A percentile compares a stretch with the other conserved stretches of the same genome.
These are phyloP conservation scores for Chelonus formosanus DNA, from an alignment of 2,888 invertebrate genomes.

Conservation along the genomic window DNA sequence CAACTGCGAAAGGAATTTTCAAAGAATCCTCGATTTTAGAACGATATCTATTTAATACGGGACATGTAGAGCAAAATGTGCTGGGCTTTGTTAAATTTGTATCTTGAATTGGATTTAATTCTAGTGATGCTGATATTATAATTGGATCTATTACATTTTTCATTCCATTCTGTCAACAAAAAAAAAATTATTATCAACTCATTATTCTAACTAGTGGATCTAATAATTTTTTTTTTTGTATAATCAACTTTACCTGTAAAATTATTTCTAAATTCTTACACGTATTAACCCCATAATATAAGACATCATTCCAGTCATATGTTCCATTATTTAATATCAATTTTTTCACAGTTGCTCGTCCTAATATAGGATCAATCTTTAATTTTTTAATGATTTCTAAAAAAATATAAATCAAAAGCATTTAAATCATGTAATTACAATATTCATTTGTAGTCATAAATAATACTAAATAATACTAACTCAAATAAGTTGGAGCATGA, in stretches of 20 bases:
- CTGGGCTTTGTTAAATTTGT: constrained; percentile 15
- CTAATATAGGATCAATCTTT: constrained; percentile 44
- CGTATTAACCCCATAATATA: constrained; percentile 30
- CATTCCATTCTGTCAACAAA: constrained; percentile 46
- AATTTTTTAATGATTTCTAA: constrained; percentile 43
- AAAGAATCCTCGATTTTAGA: constrained; percentile 46
- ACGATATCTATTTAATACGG: constrained; percentile 45
- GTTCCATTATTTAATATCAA: constrained; percentile 32
- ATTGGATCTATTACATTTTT: constrained; percentile 52
- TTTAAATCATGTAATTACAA: too few species aligned
- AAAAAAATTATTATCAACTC: not conserved
- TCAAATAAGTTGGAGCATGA: constrained; percentile 42
- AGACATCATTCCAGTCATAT: constrained; percentile 35
- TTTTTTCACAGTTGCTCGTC: constrained; percentile 41
- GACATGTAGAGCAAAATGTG: constrained; percentile 50
- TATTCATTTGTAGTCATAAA: too few species aligned
- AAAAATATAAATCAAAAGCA: not conserved
- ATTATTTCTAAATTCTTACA: constrained; percentile 35
- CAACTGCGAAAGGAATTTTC: constrained; percentile 52
- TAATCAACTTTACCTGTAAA: not conserved
- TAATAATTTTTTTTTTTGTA: not conserved
- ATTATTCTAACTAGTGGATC: too few species aligned
- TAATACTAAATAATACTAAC: constrained; percentile 40
- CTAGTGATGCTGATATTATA: constrained; percentile 42
- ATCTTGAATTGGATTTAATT: constrained; percentile 24